Evolutionary conservation across 2,113 vertebrate genomes (phyloP), one percentile per base, ranked within the genome.

Genomic region (Isurus oxyrinchus): DNA sequence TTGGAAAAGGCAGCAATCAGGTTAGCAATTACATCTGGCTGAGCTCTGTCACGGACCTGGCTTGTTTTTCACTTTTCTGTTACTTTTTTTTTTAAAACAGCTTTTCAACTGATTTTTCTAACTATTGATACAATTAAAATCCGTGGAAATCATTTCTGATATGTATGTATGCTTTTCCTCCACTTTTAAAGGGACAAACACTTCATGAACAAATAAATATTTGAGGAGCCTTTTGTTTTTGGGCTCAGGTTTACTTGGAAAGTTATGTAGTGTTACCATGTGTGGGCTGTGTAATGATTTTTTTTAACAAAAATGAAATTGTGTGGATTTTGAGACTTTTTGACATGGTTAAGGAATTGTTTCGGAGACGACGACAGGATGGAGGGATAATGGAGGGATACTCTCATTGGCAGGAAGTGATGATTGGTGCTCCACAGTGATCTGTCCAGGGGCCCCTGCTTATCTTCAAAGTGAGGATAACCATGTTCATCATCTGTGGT

Each of bases 1-100:
- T 97, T 99, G 19, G 98, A 99, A 98, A 99, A 99, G 98, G 98
- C 98, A 0, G 99, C 99, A 94, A 98, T 99, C 99, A 99, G 99
- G 99, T 99, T 98, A 98, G 98, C 96, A 91, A 91, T 91, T 91
- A 23, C 55, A 57, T 91, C 8, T 91, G 88, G 55, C 55, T 59
- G 88, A 35, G 13, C 11, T 35, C 55, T 31, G 14, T 16, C 88
- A 59, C 4, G 5, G 55, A 61, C 5, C 35, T 88, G 44, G 11
- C 49, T 90, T 55, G 31, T 27, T 25, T 84, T 84, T 6, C 63
- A 66, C 1, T 66, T 19, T 66, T 66, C 63, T 66, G 63, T 66
- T 66, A 2, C 57, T 59, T 66, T 19, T 19, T 66, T 14, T 66
- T 19, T 7, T 23, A 7, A 23, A n/a, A 23, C 13, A 19, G 59